A percentile compares a stretch with the other conserved stretches of the same genome.
These are phyloP conservation scores for Sminthurides aquaticus DNA, from an alignment of 2,888 invertebrate genomes.

Conservation along the genomic window DNA sequence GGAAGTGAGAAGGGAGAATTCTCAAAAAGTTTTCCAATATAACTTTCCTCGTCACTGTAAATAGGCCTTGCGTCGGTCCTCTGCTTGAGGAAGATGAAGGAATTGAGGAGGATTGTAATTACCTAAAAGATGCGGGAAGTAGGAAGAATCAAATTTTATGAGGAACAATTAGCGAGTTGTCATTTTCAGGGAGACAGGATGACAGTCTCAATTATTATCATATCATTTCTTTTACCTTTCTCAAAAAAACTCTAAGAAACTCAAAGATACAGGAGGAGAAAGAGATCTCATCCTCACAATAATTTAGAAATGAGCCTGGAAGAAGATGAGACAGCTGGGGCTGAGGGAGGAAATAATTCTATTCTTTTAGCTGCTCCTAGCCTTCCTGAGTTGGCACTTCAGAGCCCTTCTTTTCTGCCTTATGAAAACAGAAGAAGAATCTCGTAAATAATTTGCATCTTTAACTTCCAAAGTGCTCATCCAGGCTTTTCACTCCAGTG, in stretches of 20 bases:
- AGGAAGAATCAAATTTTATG: not conserved
- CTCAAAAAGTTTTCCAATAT: not conserved
- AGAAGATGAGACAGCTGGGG: too few species aligned
- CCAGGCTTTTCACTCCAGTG: not conserved
- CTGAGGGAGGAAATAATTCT: not conserved
- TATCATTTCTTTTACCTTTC: not conserved
- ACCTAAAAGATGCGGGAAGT: not conserved
- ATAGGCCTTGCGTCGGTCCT: too few species aligned
- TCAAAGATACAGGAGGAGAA: not conserved
- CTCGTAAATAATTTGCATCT: not conserved
- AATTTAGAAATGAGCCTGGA: not conserved
- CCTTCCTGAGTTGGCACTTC: not conserved
- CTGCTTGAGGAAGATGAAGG: not conserved
- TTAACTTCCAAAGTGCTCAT: not conserved
- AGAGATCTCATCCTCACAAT: not conserved
- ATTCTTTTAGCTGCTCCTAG: not conserved
- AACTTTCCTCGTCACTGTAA: not conserved
- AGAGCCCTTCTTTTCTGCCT: not conserved
- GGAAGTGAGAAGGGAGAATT: not conserved
- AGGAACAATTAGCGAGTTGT: not conserved
- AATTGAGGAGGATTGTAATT: not conserved
- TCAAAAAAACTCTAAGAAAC: not conserved
- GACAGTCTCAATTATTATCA: not conserved
- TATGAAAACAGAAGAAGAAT: not conserved
- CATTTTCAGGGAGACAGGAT: not conserved